Conservation (phyloP, 1,140 invertebrate genomes). For the Eueides isabella region DNA sequence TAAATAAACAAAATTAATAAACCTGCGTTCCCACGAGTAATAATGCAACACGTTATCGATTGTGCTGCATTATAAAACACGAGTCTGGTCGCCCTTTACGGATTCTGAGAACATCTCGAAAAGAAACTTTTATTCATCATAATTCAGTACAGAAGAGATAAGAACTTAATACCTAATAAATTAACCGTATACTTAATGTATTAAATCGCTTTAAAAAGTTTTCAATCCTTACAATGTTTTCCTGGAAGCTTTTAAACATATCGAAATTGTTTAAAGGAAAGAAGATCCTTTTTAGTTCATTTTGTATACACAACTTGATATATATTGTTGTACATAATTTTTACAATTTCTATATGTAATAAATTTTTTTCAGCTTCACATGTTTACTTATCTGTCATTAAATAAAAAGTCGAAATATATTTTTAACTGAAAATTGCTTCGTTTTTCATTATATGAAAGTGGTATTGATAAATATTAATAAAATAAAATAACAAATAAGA, state of each 20-base stretch:
- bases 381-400: no score
- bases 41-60: slow-evolving; percentile 7
- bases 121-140: slow-evolving; percentile 13
- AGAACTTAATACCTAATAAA: slow-evolving; percentile 12
- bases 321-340: no score
- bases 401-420: no score
- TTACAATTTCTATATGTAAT: no score
- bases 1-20: not conserved
- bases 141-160: slow-evolving; percentile 1
- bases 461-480: not conserved
- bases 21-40: not conserved
- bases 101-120: slow-evolving; percentile 11
- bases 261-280: not conserved
- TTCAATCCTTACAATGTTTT: not conserved
- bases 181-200: slow-evolving; percentile 4
- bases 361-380: no score
- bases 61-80: slow-evolving; percentile 1
- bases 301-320: not conserved
- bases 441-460: not conserved
- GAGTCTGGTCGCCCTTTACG: not conserved
- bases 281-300: not conserved
- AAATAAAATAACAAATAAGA: not conserved
- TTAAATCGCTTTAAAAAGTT: not conserved
- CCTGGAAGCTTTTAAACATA: slow-evolving; percentile 8
- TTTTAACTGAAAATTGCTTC: no score